A percentile compares a stretch with the other conserved stretches of the same genome.
These are phyloP conservation scores for Diachasma alloeum DNA, from an alignment of 1,140 invertebrate genomes.

Conservation along the genomic window DNA sequence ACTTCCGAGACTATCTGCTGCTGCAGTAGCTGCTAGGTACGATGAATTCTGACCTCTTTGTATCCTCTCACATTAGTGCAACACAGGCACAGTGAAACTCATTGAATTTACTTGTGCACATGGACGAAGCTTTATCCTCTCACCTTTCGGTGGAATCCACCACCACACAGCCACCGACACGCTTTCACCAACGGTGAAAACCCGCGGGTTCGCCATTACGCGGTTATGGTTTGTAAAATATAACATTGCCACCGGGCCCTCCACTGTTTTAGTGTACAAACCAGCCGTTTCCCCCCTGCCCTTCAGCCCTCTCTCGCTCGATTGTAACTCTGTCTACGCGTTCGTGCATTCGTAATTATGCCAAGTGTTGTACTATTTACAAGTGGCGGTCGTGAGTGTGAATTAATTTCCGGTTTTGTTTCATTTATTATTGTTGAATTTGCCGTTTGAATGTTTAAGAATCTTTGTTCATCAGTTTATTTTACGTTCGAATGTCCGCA, in stretches of 20 bases:
- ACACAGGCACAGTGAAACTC: neutral
- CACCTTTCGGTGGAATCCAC: neutral
- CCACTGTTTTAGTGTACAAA: neutral
- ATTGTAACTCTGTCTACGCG: neutral
- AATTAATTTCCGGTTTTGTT: neutral
- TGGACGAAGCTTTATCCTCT: neutral
- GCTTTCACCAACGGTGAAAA: neutral
- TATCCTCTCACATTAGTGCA: neutral
- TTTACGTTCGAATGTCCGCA: no score
- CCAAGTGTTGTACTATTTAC: neutral
- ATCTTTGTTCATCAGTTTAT: no score
- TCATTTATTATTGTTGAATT: neutral
- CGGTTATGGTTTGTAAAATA: slow-evolving; percentile 17
- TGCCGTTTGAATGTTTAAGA: neutral
- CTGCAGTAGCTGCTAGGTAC: neutral
- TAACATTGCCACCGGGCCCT: neutral
- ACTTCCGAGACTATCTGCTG: neutral
- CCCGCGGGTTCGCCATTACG: neutral
- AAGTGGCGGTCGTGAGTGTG: neutral
- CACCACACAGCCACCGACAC: neutral
- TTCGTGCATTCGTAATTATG: slow-evolving; percentile 21
- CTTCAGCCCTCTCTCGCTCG: neutral
- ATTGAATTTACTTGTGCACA: neutral
- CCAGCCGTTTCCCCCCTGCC: neutral
- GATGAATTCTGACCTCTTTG: neutral